Conservation (phyloP, 2,888 invertebrate species). For the Opisthograptis luteolata region DNA sequence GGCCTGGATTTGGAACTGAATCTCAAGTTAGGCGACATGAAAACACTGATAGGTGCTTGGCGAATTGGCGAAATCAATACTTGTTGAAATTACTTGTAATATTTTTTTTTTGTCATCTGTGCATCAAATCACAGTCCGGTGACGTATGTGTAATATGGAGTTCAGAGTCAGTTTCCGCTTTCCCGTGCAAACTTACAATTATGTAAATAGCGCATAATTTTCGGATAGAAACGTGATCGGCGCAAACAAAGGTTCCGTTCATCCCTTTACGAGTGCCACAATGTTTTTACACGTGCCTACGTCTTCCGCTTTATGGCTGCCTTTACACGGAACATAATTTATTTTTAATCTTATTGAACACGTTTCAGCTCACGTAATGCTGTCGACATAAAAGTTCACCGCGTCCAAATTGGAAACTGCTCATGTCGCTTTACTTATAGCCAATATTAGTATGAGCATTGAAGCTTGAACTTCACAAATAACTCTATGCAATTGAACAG, state of each 20-base stretch:
- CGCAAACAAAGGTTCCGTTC: conserved; percentile 36
- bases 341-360: conserved; percentile 80
- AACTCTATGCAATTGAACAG: too few relatives aligned
- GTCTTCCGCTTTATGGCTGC: conserved; percentile 54
- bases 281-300: conserved; percentile 39
- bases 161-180: conserved; percentile 4
- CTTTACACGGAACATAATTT: conserved; percentile 71
- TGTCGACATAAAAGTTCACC: conserved; percentile 78
- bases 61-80: too few relatives aligned
- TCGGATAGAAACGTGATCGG: conserved; percentile 26
- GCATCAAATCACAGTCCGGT: neutral
- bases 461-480: conserved; percentile 25
- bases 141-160: neutral
- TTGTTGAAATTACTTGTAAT: too few relatives aligned
- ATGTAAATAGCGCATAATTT: conserved; percentile 27
- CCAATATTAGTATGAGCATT: conserved; percentile 45
- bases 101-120: too few relatives aligned
- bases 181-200: conserved; percentile 14
- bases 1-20: too few relatives aligned
- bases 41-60: too few relatives aligned
- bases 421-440: conserved; percentile 57
- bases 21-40: too few relatives aligned
- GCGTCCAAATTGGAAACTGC: conserved; percentile 73
- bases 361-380: conserved; percentile 79
- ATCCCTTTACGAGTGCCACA: conserved; percentile 37